phyloP scores from a whole-genome alignment of 1,140 invertebrate genomes.

The Eurosta solidaginis region DNA sequence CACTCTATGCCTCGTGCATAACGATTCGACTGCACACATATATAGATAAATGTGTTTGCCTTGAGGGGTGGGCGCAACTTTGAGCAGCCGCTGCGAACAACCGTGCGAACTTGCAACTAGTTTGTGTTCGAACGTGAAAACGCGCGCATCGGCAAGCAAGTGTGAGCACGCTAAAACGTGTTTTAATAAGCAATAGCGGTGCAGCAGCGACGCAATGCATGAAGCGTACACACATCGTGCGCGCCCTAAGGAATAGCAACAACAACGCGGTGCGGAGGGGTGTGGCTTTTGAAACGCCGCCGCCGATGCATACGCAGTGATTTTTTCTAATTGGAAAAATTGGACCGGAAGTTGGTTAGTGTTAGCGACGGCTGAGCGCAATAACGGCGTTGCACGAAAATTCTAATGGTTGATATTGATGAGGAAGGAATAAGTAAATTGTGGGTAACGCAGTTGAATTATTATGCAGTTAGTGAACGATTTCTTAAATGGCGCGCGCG shows the following conservation, averaged over 20 bases:
- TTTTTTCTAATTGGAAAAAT: slow-evolving; percentile 13
- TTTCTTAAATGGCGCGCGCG: no score
- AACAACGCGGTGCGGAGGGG: background rate
- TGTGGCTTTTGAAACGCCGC: slow-evolving; percentile 21
- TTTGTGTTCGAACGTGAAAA: slow-evolving; percentile 57
- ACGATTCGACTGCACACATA: background rate
- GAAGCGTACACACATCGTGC: background rate
- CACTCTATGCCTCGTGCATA: slow-evolving; percentile 37
- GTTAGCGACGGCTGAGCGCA: background rate
- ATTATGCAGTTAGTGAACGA: no score
- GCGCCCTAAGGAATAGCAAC: background rate
- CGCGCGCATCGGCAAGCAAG: slow-evolving; percentile 53
- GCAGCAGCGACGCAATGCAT: background rate
- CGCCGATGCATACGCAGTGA: slow-evolving; percentile 30
- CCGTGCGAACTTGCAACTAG: slow-evolving; percentile 45
- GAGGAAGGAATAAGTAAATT: background rate
- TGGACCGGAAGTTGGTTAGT: background rate
- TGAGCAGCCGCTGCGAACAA: slow-evolving; percentile 36
- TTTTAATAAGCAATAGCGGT: slow-evolving; percentile 13
- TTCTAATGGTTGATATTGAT: background rate
- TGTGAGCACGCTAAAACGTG: slow-evolving; percentile 51
- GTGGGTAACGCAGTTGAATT: background rate
- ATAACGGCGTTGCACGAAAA: slow-evolving; percentile 25
- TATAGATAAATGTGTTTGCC: background rate
- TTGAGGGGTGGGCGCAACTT: slow-evolving; percentile 32